Evolutionary conservation across 2,797 vertebrate species (phyloP), one percentile per base, ranked within the genome.

Genomic region (Mus caroli): DNA sequence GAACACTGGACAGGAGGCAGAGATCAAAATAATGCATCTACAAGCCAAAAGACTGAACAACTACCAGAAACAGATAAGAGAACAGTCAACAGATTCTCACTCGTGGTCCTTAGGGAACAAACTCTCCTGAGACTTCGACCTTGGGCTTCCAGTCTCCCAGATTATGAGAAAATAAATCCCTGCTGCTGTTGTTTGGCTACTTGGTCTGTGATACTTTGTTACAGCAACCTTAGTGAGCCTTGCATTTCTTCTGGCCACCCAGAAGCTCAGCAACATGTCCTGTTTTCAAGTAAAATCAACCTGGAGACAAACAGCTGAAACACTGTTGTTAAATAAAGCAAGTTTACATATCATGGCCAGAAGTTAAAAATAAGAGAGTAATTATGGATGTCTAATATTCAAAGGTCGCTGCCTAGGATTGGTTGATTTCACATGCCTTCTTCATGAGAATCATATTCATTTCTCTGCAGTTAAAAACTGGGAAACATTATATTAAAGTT

Each of bases 281-380:
- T 93, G 96, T 97, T 96, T 95, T 94, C 95, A 94, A 96, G 97
- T 95, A 96, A 98, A 98, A 97, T 88, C 88, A 98, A 97, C 96
- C 96, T 64, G 96, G 97, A 98, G 76, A 34, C 92, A 95, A 97
- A 46, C 37, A 97, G 97, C 95, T 97, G 97, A 97, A 78, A 97
- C 40, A 95, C 88, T 91, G 96, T 95, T 94, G 88, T 96, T 96
- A 96, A 91, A 96, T 93, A 94, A 97, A 88, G 64, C 89, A 97
- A 92, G 26, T 26, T 96, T 96, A 83, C 11, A 92, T 95, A 96
- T 80, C 92, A 9, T 3, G 50, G 88, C 96, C 96, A 97, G 84
- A 97, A 97, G 95, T 97, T 96, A 96, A 97, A 98, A 97, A 96
- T 73, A 93, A 97, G 97, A 96, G 92, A 97, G 94, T 64, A 84